Conservation (phyloP, 2,113 vertebrate species). For the Protobothrops mucrosquamatus region DNA sequence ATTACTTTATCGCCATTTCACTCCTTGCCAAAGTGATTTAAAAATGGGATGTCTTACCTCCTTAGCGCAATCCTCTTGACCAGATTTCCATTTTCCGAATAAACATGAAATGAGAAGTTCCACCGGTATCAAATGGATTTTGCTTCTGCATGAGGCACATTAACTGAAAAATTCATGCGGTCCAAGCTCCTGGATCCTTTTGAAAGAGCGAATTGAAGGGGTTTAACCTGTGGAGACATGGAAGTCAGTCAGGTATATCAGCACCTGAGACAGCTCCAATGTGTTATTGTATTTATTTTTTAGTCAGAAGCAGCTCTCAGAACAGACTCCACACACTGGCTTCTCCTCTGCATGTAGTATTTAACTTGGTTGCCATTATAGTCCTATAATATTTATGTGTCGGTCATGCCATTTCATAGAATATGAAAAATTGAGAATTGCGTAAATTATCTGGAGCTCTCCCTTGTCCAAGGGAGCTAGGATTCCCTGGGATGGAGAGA, state of each 20-base stretch:
- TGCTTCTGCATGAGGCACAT: neutral
- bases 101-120: neutral
- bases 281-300: neutral
- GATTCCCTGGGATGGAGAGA: neutral
- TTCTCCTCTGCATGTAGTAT: neutral
- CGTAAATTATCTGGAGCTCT: neutral
- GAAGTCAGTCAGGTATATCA: neutral
- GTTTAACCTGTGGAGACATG: neutral
- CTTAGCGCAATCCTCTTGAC: neutral
- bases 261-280: neutral
- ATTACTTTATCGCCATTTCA: neutral
- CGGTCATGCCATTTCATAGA: neutral
- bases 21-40: slow-evolving; percentile 4
- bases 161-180: neutral
- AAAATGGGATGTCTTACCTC: slow-evolving; percentile 21
- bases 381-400: neutral
- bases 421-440: neutral
- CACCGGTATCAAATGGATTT: neutral
- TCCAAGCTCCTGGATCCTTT: neutral
- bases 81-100: slow-evolving; percentile 34
- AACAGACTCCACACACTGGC: neutral
- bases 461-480: neutral
- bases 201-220: neutral
- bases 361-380: neutral
- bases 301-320: neutral